phyloP scores from a whole-genome alignment of 2,113 vertebrate genomes.

The Syngnathus scovelli region DNA sequence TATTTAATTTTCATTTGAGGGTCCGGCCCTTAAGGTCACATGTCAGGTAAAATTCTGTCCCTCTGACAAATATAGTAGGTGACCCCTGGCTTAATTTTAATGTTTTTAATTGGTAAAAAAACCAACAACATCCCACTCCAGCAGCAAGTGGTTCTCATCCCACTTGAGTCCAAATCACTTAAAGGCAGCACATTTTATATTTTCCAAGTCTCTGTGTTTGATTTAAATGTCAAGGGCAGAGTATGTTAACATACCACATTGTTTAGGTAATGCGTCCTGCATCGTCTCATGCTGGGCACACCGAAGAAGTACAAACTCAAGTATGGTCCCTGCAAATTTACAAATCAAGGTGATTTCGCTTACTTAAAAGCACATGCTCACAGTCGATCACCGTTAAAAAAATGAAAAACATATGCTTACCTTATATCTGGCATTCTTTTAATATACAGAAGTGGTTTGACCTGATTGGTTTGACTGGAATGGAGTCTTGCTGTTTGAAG shows the following conservation, averaged over 20 bases:
- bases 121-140: background rate
- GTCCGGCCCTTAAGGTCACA: no score
- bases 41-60: no score
- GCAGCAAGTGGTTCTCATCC: slow-evolving; percentile 29
- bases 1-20: no score
- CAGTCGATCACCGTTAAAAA: slow-evolving; percentile 39
- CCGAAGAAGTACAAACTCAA: slow-evolving; percentile 58
- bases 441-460: slow-evolving; percentile 72
- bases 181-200: background rate
- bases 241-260: slow-evolving; percentile 69
- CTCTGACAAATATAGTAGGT: no score
- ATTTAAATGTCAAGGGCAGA: slow-evolving; percentile 41
- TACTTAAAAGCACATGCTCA: slow-evolving; percentile 32
- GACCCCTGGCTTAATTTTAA: no score
- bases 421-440: slow-evolving; percentile 70
- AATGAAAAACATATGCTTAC: slow-evolving; percentile 78
- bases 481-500: slow-evolving; percentile 60
- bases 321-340: slow-evolving; percentile 57
- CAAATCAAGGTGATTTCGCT: slow-evolving; percentile 52
- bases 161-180: no score
- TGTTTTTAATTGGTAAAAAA: slow-evolving; percentile 50
- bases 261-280: slow-evolving; percentile 54
- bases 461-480: slow-evolving; percentile 65
- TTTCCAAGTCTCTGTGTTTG: slow-evolving; percentile 12
- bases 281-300: slow-evolving; percentile 48